phyloP scores from a whole-genome alignment of 1,140 invertebrate genomes.

The Danaus melanippus region DNA sequence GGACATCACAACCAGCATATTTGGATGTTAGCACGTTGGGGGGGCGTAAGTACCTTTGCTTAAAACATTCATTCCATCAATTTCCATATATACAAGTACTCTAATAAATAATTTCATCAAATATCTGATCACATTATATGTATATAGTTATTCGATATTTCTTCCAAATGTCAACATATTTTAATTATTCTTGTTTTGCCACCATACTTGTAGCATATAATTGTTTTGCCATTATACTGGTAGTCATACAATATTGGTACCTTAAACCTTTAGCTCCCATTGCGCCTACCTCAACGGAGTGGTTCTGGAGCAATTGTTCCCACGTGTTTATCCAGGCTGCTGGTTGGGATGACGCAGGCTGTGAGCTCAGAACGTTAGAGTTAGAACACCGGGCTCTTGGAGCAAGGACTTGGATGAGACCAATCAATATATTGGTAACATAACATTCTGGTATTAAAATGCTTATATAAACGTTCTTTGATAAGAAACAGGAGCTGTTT shows the following conservation, averaged over 20 bases:
- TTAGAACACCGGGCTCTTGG: conserved; percentile 49
- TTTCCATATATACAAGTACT: conserved; percentile 1
- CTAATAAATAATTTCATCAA: no score
- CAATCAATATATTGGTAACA: conserved; percentile 41
- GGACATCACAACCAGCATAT: conserved; percentile 67
- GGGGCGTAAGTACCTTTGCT: conserved; percentile 43
- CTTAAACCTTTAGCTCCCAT: conserved; percentile 37
- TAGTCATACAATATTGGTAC: no score
- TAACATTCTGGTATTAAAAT: no score
- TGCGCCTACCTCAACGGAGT: conserved; percentile 47
- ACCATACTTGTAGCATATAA: no score
- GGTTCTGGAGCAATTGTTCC: conserved; percentile 62
- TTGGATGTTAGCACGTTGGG: conserved; percentile 61
- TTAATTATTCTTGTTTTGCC: no score
- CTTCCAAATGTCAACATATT: no score
- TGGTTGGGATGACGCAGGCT: conserved; percentile 58
- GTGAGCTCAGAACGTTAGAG: conserved; percentile 39
- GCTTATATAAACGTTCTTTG: no score
- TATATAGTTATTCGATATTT: no score
- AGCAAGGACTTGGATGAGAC: conserved; percentile 39
- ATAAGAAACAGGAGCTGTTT: no score
- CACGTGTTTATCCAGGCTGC: conserved; percentile 48
- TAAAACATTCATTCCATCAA: conserved; percentile 3
- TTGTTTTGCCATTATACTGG: no score
- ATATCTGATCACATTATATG: no score